A percentile compares a stretch with the other conserved stretches of the same genome.
phyloP scores from a whole-genome alignment of 2,113 vertebrate species.

The Carollia perspicillata region DNA sequence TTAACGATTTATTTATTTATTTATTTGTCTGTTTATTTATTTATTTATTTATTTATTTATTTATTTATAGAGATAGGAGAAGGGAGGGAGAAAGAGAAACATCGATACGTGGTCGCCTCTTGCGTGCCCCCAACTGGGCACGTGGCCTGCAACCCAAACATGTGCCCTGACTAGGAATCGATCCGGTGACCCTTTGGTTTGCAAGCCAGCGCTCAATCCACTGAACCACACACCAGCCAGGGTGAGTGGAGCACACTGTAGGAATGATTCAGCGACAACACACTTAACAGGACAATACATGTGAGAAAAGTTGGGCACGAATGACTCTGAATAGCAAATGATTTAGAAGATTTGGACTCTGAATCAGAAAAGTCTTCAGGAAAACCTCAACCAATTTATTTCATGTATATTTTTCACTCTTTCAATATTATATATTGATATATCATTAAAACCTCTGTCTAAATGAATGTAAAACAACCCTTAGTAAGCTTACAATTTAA shows the following conservation, averaged over 20 bases:
- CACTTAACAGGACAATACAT: background rate
- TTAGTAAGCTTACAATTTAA: background rate
- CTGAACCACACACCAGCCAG: too few species aligned
- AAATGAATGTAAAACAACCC: background rate
- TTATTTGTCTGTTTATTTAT: too few species aligned
- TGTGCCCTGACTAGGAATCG: too few species aligned
- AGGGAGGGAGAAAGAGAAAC: too few species aligned
- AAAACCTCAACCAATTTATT: background rate
- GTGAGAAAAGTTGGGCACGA: background rate
- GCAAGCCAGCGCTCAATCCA: too few species aligned
- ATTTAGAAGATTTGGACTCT: background rate
- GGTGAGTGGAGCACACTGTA: background rate
- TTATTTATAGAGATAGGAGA: too few species aligned
- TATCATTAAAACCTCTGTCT: background rate
- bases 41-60: too few species aligned
- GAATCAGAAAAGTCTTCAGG: background rate
- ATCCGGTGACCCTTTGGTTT: too few species aligned
- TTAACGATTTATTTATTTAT: too few species aligned
- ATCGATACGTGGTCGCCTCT: too few species aligned
- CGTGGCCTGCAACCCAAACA: too few species aligned
- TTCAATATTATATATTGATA: background rate
- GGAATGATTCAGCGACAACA: background rate
- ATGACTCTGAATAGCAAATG: background rate
- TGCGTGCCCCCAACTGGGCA: too few species aligned
- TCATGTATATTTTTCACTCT: conserved; percentile 2